These are phyloP conservation scores for Drosophila rhopaloa DNA, from an alignment of 1,140 invertebrate species.

Conservation along the genomic window DNA sequence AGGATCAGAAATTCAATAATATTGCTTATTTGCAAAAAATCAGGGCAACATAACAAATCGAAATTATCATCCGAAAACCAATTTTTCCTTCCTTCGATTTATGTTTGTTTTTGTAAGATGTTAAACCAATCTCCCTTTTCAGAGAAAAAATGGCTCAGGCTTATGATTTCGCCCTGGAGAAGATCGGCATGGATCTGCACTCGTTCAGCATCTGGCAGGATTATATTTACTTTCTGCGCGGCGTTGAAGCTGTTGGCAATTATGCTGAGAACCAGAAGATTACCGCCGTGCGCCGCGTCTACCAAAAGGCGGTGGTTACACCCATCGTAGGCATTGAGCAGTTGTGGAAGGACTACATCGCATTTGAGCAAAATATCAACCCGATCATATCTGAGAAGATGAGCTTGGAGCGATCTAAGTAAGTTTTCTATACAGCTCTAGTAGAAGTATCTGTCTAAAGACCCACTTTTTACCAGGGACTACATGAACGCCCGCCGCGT, in stretches of 20 bases:
- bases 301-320: conserved; percentile 97
- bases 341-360: conserved; percentile 99
- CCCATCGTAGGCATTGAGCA: conserved; percentile 99
- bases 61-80: no score
- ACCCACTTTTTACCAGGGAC: conserved; percentile 86
- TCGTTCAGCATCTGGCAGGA: conserved; percentile 99
- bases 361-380: conserved; percentile 97
- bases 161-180: conserved; percentile 99
- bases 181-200: conserved; percentile 99
- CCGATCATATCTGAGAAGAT: conserved; percentile 94
- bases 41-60: no score
- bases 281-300: conserved; percentile 98
- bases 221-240: conserved; percentile 98
- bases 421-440: not conserved
- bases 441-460: not conserved
- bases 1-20: no score
- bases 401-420: conserved; percentile 85
- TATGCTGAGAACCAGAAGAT: conserved; percentile 99
- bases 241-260: conserved; percentile 98
- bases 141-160: conserved; percentile 99
- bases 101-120: no score
- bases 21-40: no score
- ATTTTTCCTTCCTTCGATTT: no score
- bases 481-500: conserved; percentile 99
- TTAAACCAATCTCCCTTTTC: conserved; percentile 12